Evolutionary conservation across 1,140 invertebrate genomes (phyloP).

Genomic region (roundworm (Caenorhabditis elegans)): DNA sequence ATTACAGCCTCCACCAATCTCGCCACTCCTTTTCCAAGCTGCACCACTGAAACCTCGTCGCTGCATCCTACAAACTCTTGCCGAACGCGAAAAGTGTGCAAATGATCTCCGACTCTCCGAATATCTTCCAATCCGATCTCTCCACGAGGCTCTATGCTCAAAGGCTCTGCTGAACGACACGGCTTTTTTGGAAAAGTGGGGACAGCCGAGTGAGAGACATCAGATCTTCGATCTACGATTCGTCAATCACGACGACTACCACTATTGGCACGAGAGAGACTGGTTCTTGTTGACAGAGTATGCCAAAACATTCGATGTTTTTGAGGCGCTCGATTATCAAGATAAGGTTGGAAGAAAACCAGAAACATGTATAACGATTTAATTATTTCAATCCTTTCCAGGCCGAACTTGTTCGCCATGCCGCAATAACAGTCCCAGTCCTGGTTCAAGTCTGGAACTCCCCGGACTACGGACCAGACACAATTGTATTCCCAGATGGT

Average conservation of each 20-base stretch:
- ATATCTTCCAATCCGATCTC: neutral
- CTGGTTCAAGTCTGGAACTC: conserved; percentile 64
- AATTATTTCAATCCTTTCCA: conserved; percentile 32
- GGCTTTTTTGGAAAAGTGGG: neutral
- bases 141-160: conserved; percentile 34
- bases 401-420: conserved; percentile 62
- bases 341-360: conserved; percentile 55
- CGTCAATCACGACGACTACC: conserved; percentile 53
- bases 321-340: conserved; percentile 49
- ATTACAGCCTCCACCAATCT: neutral
- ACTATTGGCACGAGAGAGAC: conserved; percentile 64
- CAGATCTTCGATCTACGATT: conserved; percentile 39
- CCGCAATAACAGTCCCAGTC: conserved; percentile 63
- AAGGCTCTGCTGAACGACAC: neutral
- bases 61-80: neutral
- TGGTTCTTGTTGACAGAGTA: conserved; percentile 66
- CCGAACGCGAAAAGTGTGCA: neutral
- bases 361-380: neutral
- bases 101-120: conserved; percentile 34
- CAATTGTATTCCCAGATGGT: conserved; percentile 62
- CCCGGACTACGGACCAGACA: conserved; percentile 60
- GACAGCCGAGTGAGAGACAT: neutral
- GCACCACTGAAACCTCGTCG: neutral
- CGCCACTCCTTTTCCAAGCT: neutral
- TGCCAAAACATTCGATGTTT: conserved; percentile 63